These are phyloP conservation scores for Brotula barbata DNA, from an alignment of 2,797 vertebrate genomes.

Conservation along the genomic window DNA sequence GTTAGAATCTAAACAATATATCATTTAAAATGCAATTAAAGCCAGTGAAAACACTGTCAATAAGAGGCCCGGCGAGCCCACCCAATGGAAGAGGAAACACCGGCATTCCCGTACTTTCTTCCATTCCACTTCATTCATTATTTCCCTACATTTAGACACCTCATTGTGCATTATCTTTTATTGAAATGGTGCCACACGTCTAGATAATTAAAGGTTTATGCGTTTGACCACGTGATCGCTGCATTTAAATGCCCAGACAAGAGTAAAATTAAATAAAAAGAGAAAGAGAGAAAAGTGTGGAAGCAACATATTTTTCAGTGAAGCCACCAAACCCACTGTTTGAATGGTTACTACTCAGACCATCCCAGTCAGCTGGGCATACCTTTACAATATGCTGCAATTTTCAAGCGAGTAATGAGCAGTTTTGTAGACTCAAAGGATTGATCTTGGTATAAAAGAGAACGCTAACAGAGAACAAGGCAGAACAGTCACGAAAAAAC, in stretches of 20 bases:
- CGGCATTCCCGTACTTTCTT: no score
- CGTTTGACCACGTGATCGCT: not conserved
- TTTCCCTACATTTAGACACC: no score
- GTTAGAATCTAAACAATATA: no score
- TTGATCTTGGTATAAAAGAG: not conserved
- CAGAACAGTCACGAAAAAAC: constrained; percentile 7
- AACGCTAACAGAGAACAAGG: no score
- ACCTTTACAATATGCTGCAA: not conserved
- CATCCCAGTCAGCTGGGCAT: constrained; percentile 18
- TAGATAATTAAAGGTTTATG: no score
- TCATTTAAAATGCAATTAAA: no score
- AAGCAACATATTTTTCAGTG: not conserved
- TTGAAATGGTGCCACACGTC: no score
- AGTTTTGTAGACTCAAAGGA: constrained; percentile 1
- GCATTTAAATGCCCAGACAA: not conserved
- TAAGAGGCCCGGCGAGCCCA: no score
- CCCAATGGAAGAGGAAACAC: no score
- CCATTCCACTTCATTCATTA: no score
- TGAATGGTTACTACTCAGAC: constrained; percentile 1
- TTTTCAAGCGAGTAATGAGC: not conserved
- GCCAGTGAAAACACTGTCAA: no score
- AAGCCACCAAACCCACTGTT: not conserved
- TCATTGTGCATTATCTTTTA: not conserved
- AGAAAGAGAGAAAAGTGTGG: no score
- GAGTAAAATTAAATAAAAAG: not conserved